Conservation (phyloP, 2,888 invertebrate genomes). For the Meganola albula region DNA sequence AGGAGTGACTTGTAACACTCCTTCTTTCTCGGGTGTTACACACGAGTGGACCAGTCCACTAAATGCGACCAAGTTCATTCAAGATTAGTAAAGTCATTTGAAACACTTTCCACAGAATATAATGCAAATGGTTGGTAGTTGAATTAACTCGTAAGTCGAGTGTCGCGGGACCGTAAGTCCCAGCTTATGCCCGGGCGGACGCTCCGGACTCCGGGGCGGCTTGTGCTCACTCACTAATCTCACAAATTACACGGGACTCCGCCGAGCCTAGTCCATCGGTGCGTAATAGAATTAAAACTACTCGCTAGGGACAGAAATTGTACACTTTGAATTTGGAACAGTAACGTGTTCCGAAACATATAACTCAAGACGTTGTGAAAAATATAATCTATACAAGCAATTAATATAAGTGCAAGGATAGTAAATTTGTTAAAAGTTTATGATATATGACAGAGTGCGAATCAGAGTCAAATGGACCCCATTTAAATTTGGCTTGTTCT, state of each 20-base stretch:
- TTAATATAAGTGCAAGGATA: too few relatives aligned
- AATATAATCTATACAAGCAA: too few relatives aligned
- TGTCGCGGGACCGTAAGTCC: conserved; percentile 21
- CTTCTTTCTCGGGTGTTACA: neutral
- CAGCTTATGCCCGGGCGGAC: conserved; percentile 26
- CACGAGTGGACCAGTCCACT: conserved; percentile 3
- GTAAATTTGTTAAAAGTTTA: too few relatives aligned
- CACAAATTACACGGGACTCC: conserved; percentile 28
- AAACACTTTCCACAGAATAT: conserved; percentile 26
- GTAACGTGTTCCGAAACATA: too few relatives aligned
- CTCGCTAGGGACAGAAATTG: too few relatives aligned
- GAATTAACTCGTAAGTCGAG: conserved; percentile 37
- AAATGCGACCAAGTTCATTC: too few relatives aligned
- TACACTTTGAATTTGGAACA: too few relatives aligned
- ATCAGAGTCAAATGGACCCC: too few relatives aligned
- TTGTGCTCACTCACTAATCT: conserved; percentile 27
- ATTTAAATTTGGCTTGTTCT: too few relatives aligned
- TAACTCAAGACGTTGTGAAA: too few relatives aligned
- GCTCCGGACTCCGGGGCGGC: conserved; percentile 9
- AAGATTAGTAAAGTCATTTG: conserved; percentile 25
- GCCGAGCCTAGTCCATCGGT: conserved; percentile 28
- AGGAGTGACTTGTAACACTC: too few relatives aligned
- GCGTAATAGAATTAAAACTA: conserved; percentile 41
- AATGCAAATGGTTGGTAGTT: conserved; percentile 26
- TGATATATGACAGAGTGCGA: too few relatives aligned